Conservation (phyloP, 2,113 vertebrate species). For the Galemys pyrenaicus region DNA sequence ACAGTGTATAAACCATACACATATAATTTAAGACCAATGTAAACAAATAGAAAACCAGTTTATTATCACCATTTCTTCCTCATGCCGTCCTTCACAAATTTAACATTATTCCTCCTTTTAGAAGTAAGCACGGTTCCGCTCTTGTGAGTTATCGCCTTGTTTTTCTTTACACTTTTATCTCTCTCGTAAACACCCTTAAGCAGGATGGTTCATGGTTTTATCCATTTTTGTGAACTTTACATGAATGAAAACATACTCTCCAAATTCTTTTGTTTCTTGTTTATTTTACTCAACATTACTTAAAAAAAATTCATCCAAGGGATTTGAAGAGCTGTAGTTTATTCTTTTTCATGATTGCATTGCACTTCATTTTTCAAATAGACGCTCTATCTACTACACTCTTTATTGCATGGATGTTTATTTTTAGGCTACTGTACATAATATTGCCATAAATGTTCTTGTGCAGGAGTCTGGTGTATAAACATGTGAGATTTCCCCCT, state of each 20-base stretch:
- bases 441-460: not conserved
- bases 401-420: not conserved
- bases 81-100: not conserved
- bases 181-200: not conserved
- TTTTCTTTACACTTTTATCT: not conserved
- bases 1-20: not conserved
- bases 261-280: not conserved
- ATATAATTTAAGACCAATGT: not conserved
- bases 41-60: not conserved
- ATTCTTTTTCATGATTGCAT: not conserved
- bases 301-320: not conserved
- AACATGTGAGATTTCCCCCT: not conserved
- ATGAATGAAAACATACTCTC: not conserved
- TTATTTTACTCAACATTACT: not conserved
- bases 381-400: not conserved
- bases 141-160: not conserved
- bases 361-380: not conserved
- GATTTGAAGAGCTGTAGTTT: not conserved
- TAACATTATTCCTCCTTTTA: not conserved
- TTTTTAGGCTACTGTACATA: not conserved
- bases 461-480: not conserved
- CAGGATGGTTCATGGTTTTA: not conserved
- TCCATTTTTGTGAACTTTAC: not conserved
- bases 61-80: not conserved
- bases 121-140: not conserved